Evolutionary conservation across 2,888 invertebrate species (phyloP).

Genomic region (Rhagophthalmus giganteus): DNA sequence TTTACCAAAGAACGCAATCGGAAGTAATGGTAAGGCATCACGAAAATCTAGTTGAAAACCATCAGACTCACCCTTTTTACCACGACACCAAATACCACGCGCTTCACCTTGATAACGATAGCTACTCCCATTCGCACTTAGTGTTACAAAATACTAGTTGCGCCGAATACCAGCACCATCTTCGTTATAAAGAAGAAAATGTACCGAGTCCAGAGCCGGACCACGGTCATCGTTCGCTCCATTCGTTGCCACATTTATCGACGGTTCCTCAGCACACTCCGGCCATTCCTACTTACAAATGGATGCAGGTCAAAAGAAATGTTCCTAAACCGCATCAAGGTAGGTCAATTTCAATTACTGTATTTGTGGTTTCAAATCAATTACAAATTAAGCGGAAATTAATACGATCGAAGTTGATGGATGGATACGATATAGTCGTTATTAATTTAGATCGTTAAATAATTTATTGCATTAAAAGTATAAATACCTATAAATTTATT

Average conservation of each 20-base stretch:
- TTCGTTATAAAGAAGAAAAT: conserved; percentile 66
- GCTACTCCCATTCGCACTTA: conserved; percentile 54
- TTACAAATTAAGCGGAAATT: not conserved
- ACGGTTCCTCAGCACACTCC: conserved; percentile 57
- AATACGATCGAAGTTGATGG: no score
- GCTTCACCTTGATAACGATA: conserved; percentile 43
- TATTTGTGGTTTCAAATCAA: not conserved
- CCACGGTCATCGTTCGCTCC: conserved; percentile 49
- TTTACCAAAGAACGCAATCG: conserved; percentile 42
- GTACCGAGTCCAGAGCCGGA: conserved; percentile 36
- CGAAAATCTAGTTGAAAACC: conserved; percentile 60
- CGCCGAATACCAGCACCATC: conserved; percentile 63
- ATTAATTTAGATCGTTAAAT: no score
- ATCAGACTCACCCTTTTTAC: conserved; percentile 54
- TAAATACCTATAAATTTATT: no score
- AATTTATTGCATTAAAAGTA: not conserved
- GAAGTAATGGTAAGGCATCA: conserved; percentile 57
- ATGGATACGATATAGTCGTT: no score
- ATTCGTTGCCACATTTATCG: conserved; percentile 45
- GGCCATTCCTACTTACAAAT: conserved; percentile 89
- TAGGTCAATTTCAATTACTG: conserved; percentile 55
- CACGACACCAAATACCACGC: conserved; percentile 61
- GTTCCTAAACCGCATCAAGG: conserved; percentile 92
- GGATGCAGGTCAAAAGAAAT: conserved; percentile 99
- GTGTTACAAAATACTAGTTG: conserved; percentile 53